A percentile compares a stretch with the other conserved stretches of the same genome.
These are phyloP conservation scores for Eupelmus urozonus DNA, from an alignment of 2,888 invertebrate genomes.

Conservation along the genomic window DNA sequence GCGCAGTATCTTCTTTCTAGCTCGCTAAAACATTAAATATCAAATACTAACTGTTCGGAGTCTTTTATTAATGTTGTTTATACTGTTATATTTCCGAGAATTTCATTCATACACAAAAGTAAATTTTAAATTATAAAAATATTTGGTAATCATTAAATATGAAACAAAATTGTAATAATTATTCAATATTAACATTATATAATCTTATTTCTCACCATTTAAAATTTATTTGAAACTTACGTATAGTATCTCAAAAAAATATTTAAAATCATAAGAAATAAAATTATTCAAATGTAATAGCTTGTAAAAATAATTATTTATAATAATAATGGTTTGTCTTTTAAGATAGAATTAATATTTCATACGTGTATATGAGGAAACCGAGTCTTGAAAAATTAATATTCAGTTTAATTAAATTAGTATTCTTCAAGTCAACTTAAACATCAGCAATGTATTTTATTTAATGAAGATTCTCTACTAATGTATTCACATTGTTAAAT, in stretches of 20 bases:
- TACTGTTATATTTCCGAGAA: too few relatives aligned
- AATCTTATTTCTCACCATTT: background rate
- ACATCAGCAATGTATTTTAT: too few relatives aligned
- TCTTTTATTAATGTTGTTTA: constrained; percentile 51
- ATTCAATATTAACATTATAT: background rate
- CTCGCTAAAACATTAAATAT: too few relatives aligned
- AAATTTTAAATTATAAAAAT: constrained; percentile 6
- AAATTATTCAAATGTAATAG: constrained; percentile 24
- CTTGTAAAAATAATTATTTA: constrained; percentile 24
- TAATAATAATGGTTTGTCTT: constrained; percentile 6
- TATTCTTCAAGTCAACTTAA: too few relatives aligned
- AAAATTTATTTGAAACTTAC: constrained; percentile 2
- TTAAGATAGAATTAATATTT: constrained; percentile 31
- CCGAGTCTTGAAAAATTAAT: too few relatives aligned
- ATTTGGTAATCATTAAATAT: background rate
- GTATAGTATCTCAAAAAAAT: too few relatives aligned
- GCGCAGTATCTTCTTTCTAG: background rate
- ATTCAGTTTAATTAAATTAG: too few relatives aligned
- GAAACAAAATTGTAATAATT: too few relatives aligned
- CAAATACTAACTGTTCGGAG: too few relatives aligned
- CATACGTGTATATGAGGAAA: constrained; percentile 19
- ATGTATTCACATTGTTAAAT: too few relatives aligned
- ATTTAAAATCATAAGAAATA: constrained; percentile 12
- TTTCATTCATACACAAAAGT: background rate
- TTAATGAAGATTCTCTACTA: too few relatives aligned